These are phyloP conservation scores for Toxotes jaculatrix DNA, from an alignment of 2,113 vertebrate genomes.

Conservation along the genomic window DNA sequence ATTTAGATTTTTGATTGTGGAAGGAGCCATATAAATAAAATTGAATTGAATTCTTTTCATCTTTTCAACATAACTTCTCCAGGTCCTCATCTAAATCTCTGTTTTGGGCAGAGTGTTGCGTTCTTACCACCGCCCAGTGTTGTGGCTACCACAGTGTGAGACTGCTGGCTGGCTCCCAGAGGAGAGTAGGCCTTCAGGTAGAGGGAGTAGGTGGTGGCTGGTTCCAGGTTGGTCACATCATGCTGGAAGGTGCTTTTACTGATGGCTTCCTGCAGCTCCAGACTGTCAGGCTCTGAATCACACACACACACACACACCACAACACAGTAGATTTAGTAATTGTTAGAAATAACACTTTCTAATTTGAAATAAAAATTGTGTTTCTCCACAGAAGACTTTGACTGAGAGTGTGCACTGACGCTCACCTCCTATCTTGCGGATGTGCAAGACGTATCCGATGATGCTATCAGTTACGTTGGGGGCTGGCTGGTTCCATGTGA, in stretches of 20 bases:
- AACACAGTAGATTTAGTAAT: neutral
- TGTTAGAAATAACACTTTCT: neutral
- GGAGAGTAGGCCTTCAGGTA: slow-evolving; percentile 84
- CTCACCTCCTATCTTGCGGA: slow-evolving; percentile 81
- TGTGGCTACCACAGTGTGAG: slow-evolving; percentile 77
- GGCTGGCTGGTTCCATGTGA: slow-evolving; percentile 77
- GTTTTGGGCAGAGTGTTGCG: neutral
- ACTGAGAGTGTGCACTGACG: neutral
- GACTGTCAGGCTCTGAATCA: slow-evolving; percentile 80
- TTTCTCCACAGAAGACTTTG: neutral
- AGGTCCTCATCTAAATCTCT: too few species aligned
- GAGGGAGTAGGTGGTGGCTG: slow-evolving; percentile 82
- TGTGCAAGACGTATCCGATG: slow-evolving; percentile 85
- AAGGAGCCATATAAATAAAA: too few species aligned
- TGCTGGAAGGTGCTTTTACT: slow-evolving; percentile 84
- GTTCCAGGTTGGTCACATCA: slow-evolving; percentile 81
- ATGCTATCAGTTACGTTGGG: slow-evolving; percentile 69
- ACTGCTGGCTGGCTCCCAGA: slow-evolving; percentile 84
- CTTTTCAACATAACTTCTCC: too few species aligned
- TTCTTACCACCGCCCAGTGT: slow-evolving; percentile 81
- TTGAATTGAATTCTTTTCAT: too few species aligned
- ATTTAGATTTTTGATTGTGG: too few species aligned
- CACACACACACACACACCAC: slow-evolving; percentile 16
- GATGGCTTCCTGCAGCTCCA: slow-evolving; percentile 86
- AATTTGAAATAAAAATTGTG: neutral